Percentiles rank a stretch among this genome's conserved stretches.
These are phyloP conservation scores for Paratrypauchen microcephalus DNA, from an alignment of 2,797 vertebrate species.

Conservation along the genomic window DNA sequence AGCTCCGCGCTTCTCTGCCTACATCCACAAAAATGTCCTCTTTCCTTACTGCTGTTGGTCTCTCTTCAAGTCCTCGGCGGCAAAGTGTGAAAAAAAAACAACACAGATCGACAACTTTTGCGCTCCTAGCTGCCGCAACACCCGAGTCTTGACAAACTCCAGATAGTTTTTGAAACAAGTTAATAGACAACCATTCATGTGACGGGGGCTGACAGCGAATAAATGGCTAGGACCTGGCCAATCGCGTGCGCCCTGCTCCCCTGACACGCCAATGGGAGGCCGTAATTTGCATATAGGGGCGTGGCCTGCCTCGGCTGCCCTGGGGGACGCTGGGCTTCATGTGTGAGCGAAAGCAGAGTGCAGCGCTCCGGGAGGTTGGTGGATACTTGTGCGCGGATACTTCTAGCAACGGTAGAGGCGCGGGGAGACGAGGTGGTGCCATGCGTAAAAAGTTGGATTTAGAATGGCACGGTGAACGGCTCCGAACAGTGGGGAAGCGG, in stretches of 20 bases:
- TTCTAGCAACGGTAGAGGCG: background rate
- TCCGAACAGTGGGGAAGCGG: background rate
- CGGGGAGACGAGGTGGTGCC: conserved; percentile 1
- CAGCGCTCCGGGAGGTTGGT: conserved; percentile 34
- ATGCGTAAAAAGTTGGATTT: conserved; percentile 2
- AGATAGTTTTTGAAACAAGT: conserved; percentile 99
- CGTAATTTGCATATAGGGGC: conserved; percentile 93
- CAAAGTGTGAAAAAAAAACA: conserved; percentile 54
- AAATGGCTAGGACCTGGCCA: conserved; percentile 94
- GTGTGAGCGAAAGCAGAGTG: conserved; percentile 81
- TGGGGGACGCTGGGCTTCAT: conserved; percentile 60
- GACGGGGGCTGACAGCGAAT: conserved; percentile 97
- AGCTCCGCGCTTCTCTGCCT: conserved; percentile 65
- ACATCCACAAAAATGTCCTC: conserved; percentile 81
- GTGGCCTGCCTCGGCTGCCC: conserved; percentile 71
- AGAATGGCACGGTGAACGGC: background rate
- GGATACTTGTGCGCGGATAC: background rate
- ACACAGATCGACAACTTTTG: conserved; percentile 89
- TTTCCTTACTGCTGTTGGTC: conserved; percentile 66
- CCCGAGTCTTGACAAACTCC: conserved; percentile 97
- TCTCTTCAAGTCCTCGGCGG: background rate
- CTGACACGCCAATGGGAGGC: conserved; percentile 80
- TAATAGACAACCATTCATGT: conserved; percentile 99
- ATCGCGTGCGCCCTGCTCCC: conserved; percentile 87
- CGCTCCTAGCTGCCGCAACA: conserved; percentile 82